Base-by-base conservation (phyloP, 1,140 invertebrate genomes). In the Copidosoma floridanum region DNA sequence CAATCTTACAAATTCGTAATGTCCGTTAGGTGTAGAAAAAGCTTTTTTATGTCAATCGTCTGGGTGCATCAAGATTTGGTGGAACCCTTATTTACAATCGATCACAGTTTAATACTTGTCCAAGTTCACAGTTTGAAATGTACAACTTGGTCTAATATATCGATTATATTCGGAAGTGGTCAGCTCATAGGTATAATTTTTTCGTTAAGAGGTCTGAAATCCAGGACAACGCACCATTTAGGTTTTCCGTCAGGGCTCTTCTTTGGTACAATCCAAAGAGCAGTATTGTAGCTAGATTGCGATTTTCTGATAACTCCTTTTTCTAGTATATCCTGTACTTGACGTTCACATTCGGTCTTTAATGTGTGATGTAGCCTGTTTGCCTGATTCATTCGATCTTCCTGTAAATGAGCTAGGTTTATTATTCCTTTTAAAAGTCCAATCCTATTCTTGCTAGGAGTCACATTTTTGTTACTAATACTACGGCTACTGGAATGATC, bases 111-210 rank as follows among this genome's bases (percentile, higher is more conserved):
- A 82, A 43, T 68, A 76, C 38, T 65, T 65, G n/a, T n/a, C n/a
- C n/a, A n/a, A n/a, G n/a, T n/a, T n/a, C n/a, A n/a, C n/a, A n/a
- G n/a, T n/a, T n/a, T n/a, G 7, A 66, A 50, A 2, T 67, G 68
- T 3, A 64, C 66, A 24, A 83, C 46, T n/a, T 65, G 56, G 55
- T 81, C 69, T 11, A 69, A 24, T n/a, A 70, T 71, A 8, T 81
- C 75, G 8, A 73, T 68, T 21, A 84, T 82, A 47, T 82, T 75
- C 0, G 84, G 83, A 8, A 86, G 46, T 0, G 84, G 83, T 63
- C 77, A 85, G 18, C 68, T 65, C 57, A 85, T 82, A 6, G 66
- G 67, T 10, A 75, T 65, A 2, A 73, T 79, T 54, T 66, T 69
- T 12, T 76, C 70, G 58, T 81, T 81, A 23, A 80, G 41, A 51